Base-by-base conservation (phyloP, 2,888 invertebrate species). In the Napeogenes inachia region DNA sequence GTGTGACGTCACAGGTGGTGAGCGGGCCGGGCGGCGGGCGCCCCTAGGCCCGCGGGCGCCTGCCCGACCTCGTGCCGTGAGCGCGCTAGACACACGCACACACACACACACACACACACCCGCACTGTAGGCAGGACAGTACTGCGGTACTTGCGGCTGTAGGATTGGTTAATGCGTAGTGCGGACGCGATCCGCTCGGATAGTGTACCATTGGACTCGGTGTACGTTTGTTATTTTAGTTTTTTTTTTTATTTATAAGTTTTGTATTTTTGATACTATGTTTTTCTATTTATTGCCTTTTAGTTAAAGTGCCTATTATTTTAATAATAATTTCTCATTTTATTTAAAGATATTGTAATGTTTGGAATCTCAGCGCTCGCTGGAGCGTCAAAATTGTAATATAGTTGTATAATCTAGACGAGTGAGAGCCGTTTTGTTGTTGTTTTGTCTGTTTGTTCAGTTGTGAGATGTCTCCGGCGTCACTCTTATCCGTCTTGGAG, bases 1-100 rank as follows among this genome's bases (percentile, higher is more conserved):
- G 21, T 3, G 35, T 35, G 35, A 5, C 35, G n/a, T 57, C 13
- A 55, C 76, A 87, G 89, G 89, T 88, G 87, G 89, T 88, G 77
- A 80, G 81, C 69, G 79, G 78, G 67, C 87, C 85, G 76, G 75
- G 78, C 71, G 79, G 79, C 66, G 85, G 82, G 75, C 91, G 89
- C 82, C 89, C 91, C 91, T 91, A 91, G 91, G 91, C 87, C 84
- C 88, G 89, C 81, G 88, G 86, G 85, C 91, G 91, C 91, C 91
- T 91, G 91, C 91, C 91, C 90, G 91, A 91, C 89, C 89, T 91
- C 84, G 91, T 91, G 89, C 91, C 91, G 89, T 91, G 91, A 91
- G 89, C 84, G 75, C 76, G 70, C 72, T 71, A 74, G 71, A 54
- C 62, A 54, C 63, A 42, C 64, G 56, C 66, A 57, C 68, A 46